phyloP scores from a whole-genome alignment of 2,797 vertebrate genomes.

The Peromyscus melanophrys region DNA sequence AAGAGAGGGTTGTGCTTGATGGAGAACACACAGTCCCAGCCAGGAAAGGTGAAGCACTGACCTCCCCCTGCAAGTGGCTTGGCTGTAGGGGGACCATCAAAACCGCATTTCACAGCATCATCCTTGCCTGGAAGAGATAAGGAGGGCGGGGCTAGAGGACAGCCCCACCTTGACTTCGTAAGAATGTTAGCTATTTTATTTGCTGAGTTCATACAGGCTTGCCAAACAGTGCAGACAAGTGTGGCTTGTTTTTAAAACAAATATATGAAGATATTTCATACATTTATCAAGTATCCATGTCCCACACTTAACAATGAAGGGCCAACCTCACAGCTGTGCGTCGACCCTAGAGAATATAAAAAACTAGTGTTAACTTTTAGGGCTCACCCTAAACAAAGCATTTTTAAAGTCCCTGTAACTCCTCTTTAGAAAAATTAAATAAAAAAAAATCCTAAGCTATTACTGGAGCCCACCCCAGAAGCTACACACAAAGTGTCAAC shows the following conservation, averaged over 20 bases:
- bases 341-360: background rate
- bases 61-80: background rate
- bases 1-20: background rate
- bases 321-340: background rate
- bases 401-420: background rate
- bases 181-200: background rate
- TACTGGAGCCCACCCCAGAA: background rate
- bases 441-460: background rate
- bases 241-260: background rate
- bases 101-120: constrained; percentile 10
- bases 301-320: constrained; percentile 1
- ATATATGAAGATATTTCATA: background rate
- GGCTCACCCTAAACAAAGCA: background rate
- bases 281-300: background rate
- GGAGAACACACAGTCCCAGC: background rate
- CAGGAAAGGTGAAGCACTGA: background rate
- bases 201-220: background rate
- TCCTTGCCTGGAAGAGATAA: background rate
- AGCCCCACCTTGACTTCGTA: background rate
- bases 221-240: background rate
- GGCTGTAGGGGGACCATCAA: background rate
- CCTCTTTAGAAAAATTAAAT: background rate
- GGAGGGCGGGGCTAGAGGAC: background rate
- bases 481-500: background rate
- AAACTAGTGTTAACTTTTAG: background rate